Evolutionary conservation across 2,888 invertebrate species (phyloP), one percentile per base, ranked within the genome.

Genomic region (Drosophila imparisetae): DNA sequence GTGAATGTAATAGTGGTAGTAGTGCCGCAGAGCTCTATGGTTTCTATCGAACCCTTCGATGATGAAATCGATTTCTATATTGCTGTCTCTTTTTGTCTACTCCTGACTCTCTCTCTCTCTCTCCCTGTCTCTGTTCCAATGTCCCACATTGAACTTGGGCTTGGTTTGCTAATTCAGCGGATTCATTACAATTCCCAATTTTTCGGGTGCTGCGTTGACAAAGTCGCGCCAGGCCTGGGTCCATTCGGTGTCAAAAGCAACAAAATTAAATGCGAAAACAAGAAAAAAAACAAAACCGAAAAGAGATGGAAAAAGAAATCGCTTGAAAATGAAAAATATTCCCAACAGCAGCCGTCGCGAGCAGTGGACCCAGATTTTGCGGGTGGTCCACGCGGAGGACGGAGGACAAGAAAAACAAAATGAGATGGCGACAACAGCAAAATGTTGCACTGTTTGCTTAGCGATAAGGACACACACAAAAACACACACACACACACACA

Each of bases 231-330:
- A 4, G 55, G 75, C 74, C 69, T 77, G 84, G 73, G 78, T 71
- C 80, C 90, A 88, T 89, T 76, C 85, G 90, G 89, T 90, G 90
- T 89, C 78, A 90, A 90, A 86, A 86, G 83, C 89, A 90, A 90
- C 89, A 89, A 84, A 76, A 83, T 86, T 80, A 83, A 83, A 86
- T 80, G 80, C 80, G 78, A 86, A 78, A 83, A 81, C 75, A 86
- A 76, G 38, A 67, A 76, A 50, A 53, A 58, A 34, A 40, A 55
- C 7, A 29, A 4, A 29, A 4, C 7, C 36, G 10, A 6, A 24
- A 40, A 36, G 30, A 38, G 11, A 48, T 49, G 52, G 59, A 58
- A 50, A 58, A 63, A 54, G 54, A 58, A 79, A 59, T 65, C 69
- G 65, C 62, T 65, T 36, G 64, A 49, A 67, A 68, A 55, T 69